Conservation (phyloP, 1,140 invertebrate species). For the Dinothrombium tinctorium region DNA sequence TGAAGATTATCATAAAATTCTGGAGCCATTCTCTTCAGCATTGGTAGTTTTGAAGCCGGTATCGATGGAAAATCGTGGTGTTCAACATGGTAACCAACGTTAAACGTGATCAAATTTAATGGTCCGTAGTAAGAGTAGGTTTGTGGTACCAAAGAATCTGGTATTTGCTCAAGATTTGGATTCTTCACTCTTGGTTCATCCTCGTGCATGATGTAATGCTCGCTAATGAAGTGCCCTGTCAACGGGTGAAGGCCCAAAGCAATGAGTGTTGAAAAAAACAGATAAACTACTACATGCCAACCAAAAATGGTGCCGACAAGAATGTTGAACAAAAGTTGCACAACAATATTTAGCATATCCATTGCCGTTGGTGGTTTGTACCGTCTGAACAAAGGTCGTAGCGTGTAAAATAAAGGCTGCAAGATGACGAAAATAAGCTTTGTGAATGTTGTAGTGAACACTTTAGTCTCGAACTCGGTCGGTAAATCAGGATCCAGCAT, state of each 20-base stretch:
- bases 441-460: slow-evolving; percentile 77
- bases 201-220: slow-evolving; percentile 81
- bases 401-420: slow-evolving; percentile 86
- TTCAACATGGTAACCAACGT: slow-evolving; percentile 69
- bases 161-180: background rate
- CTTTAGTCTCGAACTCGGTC: slow-evolving; percentile 62
- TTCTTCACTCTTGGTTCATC: slow-evolving; percentile 25
- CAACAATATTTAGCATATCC: slow-evolving; percentile 60
- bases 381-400: slow-evolving; percentile 68
- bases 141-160: slow-evolving; percentile 30
- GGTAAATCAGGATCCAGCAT: slow-evolving; percentile 85
- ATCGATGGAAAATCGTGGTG: slow-evolving; percentile 94
- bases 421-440: slow-evolving; percentile 81
- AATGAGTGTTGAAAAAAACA: slow-evolving; percentile 67
- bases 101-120: slow-evolving; percentile 88
- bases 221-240: slow-evolving; percentile 93
- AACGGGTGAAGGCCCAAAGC: slow-evolving; percentile 94
- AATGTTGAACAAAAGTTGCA: slow-evolving; percentile 66
- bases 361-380: slow-evolving; percentile 58
- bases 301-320: slow-evolving; percentile 53
- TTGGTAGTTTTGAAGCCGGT: slow-evolving; percentile 53
- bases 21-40: slow-evolving; percentile 29
- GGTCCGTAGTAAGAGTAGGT: slow-evolving; percentile 97
- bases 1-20: slow-evolving; percentile 90
- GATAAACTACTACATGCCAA: slow-evolving; percentile 53